phyloP scores from a whole-genome alignment of 2,888 invertebrate genomes.

The Chesias legatella region DNA sequence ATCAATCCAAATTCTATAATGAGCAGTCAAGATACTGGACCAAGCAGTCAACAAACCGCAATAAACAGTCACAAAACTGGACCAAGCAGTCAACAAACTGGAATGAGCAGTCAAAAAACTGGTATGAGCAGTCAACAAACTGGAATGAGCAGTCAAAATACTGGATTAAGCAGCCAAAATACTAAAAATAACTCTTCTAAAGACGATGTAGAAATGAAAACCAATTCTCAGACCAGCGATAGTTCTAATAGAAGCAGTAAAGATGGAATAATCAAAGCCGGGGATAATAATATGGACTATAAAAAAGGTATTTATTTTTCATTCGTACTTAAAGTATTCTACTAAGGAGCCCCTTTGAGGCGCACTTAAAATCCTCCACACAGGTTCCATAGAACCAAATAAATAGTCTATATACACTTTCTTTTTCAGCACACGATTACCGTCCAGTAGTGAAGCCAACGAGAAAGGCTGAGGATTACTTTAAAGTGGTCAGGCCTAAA shows the following conservation, averaged over 20 bases:
- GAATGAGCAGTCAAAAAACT: background rate
- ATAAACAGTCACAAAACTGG: background rate
- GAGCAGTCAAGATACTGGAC: background rate
- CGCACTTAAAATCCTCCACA: too few species aligned
- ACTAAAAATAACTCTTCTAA: background rate
- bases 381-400: too few species aligned
- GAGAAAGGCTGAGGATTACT: constrained; percentile 56
- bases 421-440: constrained; percentile 50
- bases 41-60: constrained; percentile 1
- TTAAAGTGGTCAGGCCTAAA: constrained; percentile 79
- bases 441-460: constrained; percentile 57
- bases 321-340: too few species aligned
- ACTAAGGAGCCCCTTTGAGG: too few species aligned
- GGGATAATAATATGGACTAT: background rate
- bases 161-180: background rate
- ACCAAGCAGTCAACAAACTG: background rate
- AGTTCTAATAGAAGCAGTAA: background rate
- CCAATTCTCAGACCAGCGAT: background rate
- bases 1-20: background rate
- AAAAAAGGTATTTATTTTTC: background rate
- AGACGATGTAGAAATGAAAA: background rate
- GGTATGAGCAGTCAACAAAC: background rate
- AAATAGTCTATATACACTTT: constrained; percentile 2
- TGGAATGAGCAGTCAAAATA: background rate
- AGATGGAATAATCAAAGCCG: background rate